These are phyloP conservation scores for Coptotermes formosanus DNA, from an alignment of 1,140 invertebrate species.

Conservation along the genomic window DNA sequence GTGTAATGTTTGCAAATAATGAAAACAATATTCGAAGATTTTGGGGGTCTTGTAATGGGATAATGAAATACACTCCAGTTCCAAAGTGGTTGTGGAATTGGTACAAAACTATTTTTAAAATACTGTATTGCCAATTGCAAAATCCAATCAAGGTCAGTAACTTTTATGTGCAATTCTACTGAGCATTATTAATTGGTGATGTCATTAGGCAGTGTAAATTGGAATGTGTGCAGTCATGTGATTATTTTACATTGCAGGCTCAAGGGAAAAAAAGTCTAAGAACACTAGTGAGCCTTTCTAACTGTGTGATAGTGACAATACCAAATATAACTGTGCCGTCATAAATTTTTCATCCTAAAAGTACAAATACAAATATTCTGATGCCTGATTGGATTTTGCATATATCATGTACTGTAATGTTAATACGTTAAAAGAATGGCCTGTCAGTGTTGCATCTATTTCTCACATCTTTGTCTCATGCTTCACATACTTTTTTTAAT, in stretches of 20 bases:
- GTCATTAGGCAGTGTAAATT: slow-evolving; percentile 5
- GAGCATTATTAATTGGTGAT: slow-evolving; percentile 6
- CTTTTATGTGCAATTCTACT: slow-evolving; percentile 3
- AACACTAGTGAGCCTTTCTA: not conserved
- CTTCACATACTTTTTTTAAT: slow-evolving; percentile 1
- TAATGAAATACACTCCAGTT: not conserved
- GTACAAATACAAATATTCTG: slow-evolving; percentile 20
- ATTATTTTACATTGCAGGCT: not conserved
- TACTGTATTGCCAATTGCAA: slow-evolving; percentile 20
- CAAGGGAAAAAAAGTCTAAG: not conserved
- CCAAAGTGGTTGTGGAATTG: slow-evolving; percentile 16
- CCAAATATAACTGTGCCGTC: slow-evolving; percentile 22
- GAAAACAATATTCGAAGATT: not conserved
- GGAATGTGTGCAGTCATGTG: not conserved
- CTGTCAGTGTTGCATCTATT: slow-evolving; percentile 9
- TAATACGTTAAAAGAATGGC: not conserved
- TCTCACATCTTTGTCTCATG: not conserved
- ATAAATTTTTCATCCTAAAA: slow-evolving; percentile 24
- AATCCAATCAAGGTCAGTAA: slow-evolving; percentile 20
- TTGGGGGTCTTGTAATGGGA: not conserved
- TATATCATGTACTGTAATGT: slow-evolving; percentile 17
- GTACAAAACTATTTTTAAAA: slow-evolving; percentile 26
- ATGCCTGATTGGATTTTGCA: slow-evolving; percentile 23
- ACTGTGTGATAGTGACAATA: slow-evolving; percentile 27
- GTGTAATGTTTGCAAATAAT: not conserved